Base-by-base conservation (phyloP, 2,113 vertebrate species). In the Percopsis transmontana region DNA sequence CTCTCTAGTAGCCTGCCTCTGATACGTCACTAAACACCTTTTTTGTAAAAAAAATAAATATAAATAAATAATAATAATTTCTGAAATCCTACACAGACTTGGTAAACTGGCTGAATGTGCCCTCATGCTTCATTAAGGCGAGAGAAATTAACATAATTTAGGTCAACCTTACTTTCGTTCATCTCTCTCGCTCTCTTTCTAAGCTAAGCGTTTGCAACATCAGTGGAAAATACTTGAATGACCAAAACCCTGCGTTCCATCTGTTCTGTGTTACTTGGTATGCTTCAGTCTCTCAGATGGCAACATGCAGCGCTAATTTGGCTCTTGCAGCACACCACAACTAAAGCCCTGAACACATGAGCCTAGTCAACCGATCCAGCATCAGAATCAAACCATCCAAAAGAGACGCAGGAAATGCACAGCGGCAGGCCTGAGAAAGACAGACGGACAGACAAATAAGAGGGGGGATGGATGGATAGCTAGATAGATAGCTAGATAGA, bases 181-280 rank as follows among this genome's bases (percentile, higher is more conserved):
- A 16, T 11, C 7, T 2, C 42, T 15, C 48, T 21, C 62, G 14
- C 51, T 15, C 6, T 24, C 68, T 40, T 53, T 53, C 64, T 72
- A 70, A 71, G 21, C 11, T 64, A 70, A 27, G 65, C 65, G 74
- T 79, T 80, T 82, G 73, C 74, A 82, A 70, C 77, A 84, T 81
- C 74, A 82, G 85, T 85, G 83, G 87, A 89, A 91, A 90, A 89
- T 88, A 80, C 57, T 86, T 77, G 66, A 76, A 72, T 70, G 53
- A 77, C 19, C 80, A 79, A 82, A 83, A 53, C 82, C 72, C 69
- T 80, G 79, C 65, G 72, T 74, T 87, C 84, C 88, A 91, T 90
- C 89, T 91, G 89, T 81, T 89, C 83, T 68, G 72, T 72, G 86
- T 90, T 89, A 90, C 77, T 81, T 71, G 44, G 77, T 78, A 63